Conservation (phyloP, 2,888 invertebrate genomes). For the Stenolophus ochropezus region DNA sequence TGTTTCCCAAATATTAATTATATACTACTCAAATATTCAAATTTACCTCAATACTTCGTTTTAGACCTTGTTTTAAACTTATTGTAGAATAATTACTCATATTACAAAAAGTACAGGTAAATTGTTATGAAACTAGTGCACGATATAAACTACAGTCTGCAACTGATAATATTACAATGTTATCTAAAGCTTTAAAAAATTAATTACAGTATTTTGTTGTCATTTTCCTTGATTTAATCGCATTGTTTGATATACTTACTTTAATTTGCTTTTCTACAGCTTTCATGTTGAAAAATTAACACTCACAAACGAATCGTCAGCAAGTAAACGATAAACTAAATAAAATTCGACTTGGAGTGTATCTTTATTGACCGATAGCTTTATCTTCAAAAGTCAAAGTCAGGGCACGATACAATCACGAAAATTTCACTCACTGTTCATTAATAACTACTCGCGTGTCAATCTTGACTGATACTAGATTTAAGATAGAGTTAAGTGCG, state of each 20-base stretch:
- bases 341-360: not conserved
- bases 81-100: not conserved
- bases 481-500: no score
- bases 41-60: not conserved
- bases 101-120: not conserved
- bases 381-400: conserved; percentile 18
- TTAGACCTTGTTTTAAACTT: not conserved
- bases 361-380: conserved; percentile 25
- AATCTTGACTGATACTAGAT: not conserved
- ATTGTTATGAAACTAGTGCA: not conserved
- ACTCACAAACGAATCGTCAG: not conserved
- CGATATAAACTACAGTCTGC: not conserved
- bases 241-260: not conserved
- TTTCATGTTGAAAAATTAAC: conserved; percentile 18
- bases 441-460: not conserved
- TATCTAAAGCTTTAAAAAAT: not conserved
- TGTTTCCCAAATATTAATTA: not conserved
- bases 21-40: not conserved
- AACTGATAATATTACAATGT: not conserved
- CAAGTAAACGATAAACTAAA: not conserved
- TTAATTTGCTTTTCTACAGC: not conserved
- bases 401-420: conserved; percentile 5
- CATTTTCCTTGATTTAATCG: not conserved
- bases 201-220: not conserved
- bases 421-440: conserved; percentile 25